phyloP scores from a whole-genome alignment of 2,797 vertebrate species.

The Crocodylus rhombifer region DNA sequence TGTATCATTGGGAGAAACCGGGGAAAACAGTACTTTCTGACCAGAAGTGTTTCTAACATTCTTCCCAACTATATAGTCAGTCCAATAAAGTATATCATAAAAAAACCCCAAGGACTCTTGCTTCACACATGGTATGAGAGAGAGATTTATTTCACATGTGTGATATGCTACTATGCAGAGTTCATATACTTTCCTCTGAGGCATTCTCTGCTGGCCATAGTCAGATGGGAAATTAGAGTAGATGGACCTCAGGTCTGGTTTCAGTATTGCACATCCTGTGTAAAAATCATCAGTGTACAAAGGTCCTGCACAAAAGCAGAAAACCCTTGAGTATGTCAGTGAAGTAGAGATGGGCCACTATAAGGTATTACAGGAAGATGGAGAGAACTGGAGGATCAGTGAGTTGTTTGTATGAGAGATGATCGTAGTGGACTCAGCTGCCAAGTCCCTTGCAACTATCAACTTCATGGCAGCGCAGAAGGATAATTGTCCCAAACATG shows the following conservation, averaged over 20 bases:
- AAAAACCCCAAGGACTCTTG: too few species aligned
- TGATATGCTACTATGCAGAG: accelerated
- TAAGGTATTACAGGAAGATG: accelerated
- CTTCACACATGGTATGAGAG: too few species aligned
- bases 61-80: too few species aligned
- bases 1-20: too few species aligned
- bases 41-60: too few species aligned
- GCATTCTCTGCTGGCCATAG: accelerated
- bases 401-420: neutral
- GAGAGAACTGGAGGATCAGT: neutral
- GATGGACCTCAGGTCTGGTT: accelerated
- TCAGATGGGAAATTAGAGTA: neutral
- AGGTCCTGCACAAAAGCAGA: neutral
- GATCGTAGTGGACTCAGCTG: neutral
- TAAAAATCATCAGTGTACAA: neutral
- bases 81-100: too few species aligned
- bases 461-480: neutral
- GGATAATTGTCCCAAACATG: neutral
- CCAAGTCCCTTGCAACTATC: neutral
- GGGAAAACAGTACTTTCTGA: too few species aligned
- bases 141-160: accelerated
- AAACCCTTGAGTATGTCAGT: neutral
- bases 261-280: neutral
- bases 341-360: neutral
- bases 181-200: accelerated